Base-by-base conservation (phyloP, 2,113 vertebrate genomes). In the Phyllopteryx taeniolatus region DNA sequence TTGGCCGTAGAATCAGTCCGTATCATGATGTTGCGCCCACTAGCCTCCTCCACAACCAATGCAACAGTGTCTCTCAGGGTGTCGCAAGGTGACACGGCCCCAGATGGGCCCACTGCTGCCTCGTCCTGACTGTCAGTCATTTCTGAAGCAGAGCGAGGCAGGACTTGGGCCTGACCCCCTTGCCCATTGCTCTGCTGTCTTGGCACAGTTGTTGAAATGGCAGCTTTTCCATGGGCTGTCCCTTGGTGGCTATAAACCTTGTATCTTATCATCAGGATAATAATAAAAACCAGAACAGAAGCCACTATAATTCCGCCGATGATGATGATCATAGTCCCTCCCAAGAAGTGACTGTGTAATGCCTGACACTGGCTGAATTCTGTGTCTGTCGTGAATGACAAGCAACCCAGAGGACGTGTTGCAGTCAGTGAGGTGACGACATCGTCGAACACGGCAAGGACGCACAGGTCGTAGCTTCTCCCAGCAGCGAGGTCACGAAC, bases 321-420 rank as follows among this genome's bases (percentile, higher is more conserved):
- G 42, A 96, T 95, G 84, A 98, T 98, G 89, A 98, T 98, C 94
- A 98, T 96, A 6, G 96, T 98, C 0, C 96, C 97, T 0, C 97
- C 97, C 7, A 97, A 90, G 71, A 98, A 95, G 72, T 97, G 96
- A 0, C 95, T 94, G 8, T 93, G 96, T 0, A 96, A 90, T 1
- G 93, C 93, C 1, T 94, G 92, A 75, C 96, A 97, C 2, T 94
- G 96, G 72, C 88, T 93, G 86, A 91, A 91, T 1, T 94, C 93
- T 0, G 94, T 92, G 49, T 93, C 93, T 0, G 96, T 98, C 17
- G 93, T 92, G 80, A 98, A 98, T 69, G 74, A 93, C 75, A 91
- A 83, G 0, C 96, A 99, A 44, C 96, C 96, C 39, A 98, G 79
- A 0, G 91, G 93, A 0, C 93, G 87, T 0, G 97, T 98, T 11